Evolutionary conservation across 2,113 vertebrate genomes (phyloP).

Genomic region (Diadophis punctatus): DNA sequence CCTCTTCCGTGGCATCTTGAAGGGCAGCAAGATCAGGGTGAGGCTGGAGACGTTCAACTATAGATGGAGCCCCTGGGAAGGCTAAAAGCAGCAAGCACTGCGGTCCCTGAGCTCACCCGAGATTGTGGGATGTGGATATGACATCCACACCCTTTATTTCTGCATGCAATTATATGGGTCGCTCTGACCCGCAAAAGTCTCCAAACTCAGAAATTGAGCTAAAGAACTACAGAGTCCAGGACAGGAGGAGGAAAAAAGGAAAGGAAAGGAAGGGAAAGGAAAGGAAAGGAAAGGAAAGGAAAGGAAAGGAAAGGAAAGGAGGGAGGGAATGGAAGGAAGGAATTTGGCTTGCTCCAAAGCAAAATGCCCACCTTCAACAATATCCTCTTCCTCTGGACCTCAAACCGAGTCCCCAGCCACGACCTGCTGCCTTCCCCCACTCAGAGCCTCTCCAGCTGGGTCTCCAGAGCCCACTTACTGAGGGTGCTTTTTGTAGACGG

Average conservation of each 20-base stretch:
- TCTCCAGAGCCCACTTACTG: conserved; percentile 75
- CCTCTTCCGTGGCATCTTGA: not conserved
- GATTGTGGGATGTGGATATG: not conserved
- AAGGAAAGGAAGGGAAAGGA: not conserved
- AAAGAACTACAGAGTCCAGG: not conserved
- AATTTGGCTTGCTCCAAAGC: not conserved
- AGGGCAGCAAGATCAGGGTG: not conserved
- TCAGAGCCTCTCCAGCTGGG: not conserved
- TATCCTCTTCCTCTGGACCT: not conserved
- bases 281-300: too few relatives aligned
- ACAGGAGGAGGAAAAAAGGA: too few relatives aligned
- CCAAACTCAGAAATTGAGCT: not conserved
- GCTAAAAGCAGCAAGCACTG: not conserved
- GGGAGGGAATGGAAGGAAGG: not conserved
- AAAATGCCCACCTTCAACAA: not conserved
- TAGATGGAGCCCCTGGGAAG: too few relatives aligned
- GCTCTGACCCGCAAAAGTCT: not conserved
- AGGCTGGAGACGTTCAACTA: not conserved
- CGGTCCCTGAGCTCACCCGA: not conserved
- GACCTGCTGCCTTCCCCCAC: not conserved
- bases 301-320: too few relatives aligned
- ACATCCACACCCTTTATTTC: not conserved
- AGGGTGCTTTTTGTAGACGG: conserved; percentile 93
- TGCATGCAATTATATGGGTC: not conserved
- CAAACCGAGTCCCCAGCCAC: not conserved